phyloP scores from a whole-genome alignment of 2,797 vertebrate genomes.

The Rhinatrema bivittatum region DNA sequence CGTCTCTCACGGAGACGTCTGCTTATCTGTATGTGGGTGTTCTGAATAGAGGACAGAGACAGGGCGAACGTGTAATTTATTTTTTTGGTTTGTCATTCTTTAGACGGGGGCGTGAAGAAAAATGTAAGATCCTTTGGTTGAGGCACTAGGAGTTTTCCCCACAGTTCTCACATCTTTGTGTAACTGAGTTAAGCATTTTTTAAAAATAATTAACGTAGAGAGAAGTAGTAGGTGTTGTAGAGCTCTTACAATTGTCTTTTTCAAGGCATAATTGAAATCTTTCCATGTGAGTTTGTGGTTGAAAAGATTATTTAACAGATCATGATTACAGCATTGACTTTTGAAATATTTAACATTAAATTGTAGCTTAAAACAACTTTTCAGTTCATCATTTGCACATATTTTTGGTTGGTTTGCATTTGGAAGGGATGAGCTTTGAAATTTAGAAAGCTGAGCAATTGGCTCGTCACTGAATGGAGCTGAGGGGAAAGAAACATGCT shows the following conservation, averaged over 20 bases:
- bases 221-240: neutral
- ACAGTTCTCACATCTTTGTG: neutral
- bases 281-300: conserved; percentile 27
- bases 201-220: conserved; percentile 22
- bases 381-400: conserved; percentile 15
- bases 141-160: too few species aligned
- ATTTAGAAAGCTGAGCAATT: too few species aligned
- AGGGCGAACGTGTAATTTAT: too few species aligned
- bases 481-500: too few species aligned
- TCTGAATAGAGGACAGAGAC: too few species aligned
- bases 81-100: too few species aligned
- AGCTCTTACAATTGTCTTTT: conserved; percentile 21
- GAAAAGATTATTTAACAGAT: conserved; percentile 30
- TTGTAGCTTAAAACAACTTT: conserved; percentile 26
- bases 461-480: too few species aligned
- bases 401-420: conserved; percentile 12
- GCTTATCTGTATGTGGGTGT: too few species aligned
- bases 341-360: conserved; percentile 32
- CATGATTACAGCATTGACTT: conserved; percentile 31
- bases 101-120: too few species aligned
- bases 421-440: too few species aligned
- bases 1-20: too few species aligned
- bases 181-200: neutral
- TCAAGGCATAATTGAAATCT: conserved; percentile 27
- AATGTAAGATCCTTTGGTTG: too few species aligned